A percentile compares a stretch with the other conserved stretches of the same genome.
Conservation (phyloP, 35 echinoderm and acorn worm species). For the Ophioderma brevispina region DNA sequence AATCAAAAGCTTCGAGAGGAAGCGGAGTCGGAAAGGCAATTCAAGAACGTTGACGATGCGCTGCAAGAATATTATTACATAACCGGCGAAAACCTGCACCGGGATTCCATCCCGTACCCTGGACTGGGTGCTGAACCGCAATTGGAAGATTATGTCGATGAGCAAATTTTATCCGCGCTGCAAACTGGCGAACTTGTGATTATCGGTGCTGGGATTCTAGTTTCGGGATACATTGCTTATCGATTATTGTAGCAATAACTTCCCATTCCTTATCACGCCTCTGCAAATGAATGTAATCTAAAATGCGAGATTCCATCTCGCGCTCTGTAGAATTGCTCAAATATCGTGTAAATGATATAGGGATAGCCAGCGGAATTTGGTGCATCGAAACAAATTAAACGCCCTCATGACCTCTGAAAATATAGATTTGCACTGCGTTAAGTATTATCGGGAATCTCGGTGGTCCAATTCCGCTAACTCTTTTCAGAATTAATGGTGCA, state of each 20-base stretch:
- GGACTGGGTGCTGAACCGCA: background rate
- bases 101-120: too few species aligned
- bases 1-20: slow-evolving; percentile 1
- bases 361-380: background rate
- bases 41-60: slow-evolving; percentile 9
- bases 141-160: slow-evolving; percentile 2
- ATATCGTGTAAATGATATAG: background rate
- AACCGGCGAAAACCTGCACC: background rate
- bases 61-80: slow-evolving; percentile 1
- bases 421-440: background rate
- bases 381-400: background rate
- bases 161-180: background rate
- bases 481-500: background rate
- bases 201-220: background rate
- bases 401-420: background rate
- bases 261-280: background rate
- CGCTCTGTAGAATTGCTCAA: background rate
- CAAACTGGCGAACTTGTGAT: background rate
- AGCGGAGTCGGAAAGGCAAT: background rate
- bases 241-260: background rate
- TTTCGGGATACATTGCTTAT: background rate
- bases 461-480: background rate
- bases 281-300: background rate
- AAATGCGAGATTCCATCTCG: background rate
- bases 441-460: background rate